Evolutionary conservation across 2,797 vertebrate genomes (phyloP).

Genomic region (Galagoides demidoff): DNA sequence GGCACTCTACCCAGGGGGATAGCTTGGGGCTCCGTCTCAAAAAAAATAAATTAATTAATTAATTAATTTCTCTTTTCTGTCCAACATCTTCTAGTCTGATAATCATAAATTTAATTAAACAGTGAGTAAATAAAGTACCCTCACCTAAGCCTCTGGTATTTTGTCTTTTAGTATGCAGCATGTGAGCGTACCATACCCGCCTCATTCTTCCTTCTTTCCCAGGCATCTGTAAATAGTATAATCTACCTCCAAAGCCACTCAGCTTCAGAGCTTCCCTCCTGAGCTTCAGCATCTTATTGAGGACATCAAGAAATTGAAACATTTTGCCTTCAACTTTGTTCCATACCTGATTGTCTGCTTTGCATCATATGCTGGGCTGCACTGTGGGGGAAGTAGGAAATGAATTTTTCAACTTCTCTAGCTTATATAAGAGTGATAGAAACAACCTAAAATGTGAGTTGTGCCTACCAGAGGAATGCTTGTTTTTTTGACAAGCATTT

Average conservation of each 20-base stretch:
- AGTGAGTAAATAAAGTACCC: neutral
- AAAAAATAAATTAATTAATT: no score
- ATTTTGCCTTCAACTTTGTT: constrained; percentile 49
- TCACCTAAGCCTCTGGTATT: neutral
- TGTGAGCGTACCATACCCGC: neutral
- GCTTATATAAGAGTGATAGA: neutral
- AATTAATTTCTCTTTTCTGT: constrained; percentile 53
- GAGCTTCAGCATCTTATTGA: neutral
- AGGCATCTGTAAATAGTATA: neutral
- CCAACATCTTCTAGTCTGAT: neutral
- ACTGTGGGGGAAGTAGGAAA: neutral
- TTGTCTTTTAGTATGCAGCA: neutral
- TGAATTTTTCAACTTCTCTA: neutral
- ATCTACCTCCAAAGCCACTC: neutral
- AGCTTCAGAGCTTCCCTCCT: neutral
- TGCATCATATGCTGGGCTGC: neutral
- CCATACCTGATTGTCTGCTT: constrained; percentile 21
- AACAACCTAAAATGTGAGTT: neutral
- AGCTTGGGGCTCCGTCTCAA: no score
- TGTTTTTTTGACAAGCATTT: constrained; percentile 14
- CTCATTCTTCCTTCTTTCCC: neutral
- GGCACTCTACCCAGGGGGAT: no score
- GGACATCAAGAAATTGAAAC: neutral
- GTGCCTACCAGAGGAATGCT: neutral
- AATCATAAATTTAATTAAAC: constrained; percentile 33